Evolutionary conservation across 2,113 vertebrate genomes (phyloP).

Genomic region (Strigops habroptila): DNA sequence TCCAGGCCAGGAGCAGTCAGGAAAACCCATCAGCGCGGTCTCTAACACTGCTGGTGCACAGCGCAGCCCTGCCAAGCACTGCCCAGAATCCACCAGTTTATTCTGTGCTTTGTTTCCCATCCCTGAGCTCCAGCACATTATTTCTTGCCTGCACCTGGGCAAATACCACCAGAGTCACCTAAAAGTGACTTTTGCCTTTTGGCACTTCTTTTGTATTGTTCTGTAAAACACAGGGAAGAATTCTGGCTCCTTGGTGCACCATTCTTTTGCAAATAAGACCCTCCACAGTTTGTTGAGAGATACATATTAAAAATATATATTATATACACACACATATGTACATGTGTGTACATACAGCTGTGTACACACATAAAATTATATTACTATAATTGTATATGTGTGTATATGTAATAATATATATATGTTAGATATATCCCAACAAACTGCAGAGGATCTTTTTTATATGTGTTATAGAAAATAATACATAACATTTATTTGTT

Average conservation of each 20-base stretch:
- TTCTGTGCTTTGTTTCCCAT: neutral
- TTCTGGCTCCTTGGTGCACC: neutral
- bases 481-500: neutral
- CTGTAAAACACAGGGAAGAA: neutral
- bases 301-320: neutral
- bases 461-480: neutral
- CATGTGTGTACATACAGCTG: neutral
- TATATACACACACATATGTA: neutral
- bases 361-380: neutral
- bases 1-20: neutral
- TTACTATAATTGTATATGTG: neutral
- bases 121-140: neutral
- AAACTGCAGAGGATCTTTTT: neutral
- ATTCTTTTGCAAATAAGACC: neutral
- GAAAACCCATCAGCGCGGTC: neutral
- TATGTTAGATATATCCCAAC: neutral
- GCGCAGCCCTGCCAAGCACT: accelerated
- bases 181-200: neutral
- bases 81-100: neutral
- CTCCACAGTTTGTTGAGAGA: neutral
- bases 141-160: neutral
- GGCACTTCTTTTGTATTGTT: neutral
- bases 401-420: neutral
- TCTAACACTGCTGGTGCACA: accelerated
- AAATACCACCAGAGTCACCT: neutral